A percentile compares a stretch with the other conserved stretches of the same genome.
Evolutionary conservation across 92 coral and sea anemone species (phyloP).

Genomic region (Montipora capitata): DNA sequence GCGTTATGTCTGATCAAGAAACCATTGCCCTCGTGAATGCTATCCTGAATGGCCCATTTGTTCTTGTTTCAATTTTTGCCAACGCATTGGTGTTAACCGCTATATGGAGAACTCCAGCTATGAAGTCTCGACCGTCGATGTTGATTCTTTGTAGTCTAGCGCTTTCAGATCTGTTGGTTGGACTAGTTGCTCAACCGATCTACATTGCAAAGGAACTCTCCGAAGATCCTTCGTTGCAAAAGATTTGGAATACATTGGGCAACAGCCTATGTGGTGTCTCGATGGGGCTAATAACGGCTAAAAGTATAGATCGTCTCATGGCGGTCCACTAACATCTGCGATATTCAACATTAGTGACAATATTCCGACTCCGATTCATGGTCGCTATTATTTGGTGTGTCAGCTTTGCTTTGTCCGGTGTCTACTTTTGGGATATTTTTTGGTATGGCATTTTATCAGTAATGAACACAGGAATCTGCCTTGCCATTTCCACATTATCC

Average conservation of each 20-base stretch:
- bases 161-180: constrained; percentile 38
- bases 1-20: constrained; percentile 4
- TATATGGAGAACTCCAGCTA: constrained; percentile 3
- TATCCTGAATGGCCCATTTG: background rate
- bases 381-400: constrained; percentile 8
- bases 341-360: constrained; percentile 31
- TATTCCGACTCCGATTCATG: background rate
- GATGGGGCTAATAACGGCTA: background rate
- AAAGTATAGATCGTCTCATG: constrained; percentile 29
- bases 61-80: constrained; percentile 9
- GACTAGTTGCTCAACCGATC: constrained; percentile 20
- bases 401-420: background rate
- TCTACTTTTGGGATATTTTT: constrained; percentile 11
- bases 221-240: background rate
- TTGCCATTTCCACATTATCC: constrained; percentile 6
- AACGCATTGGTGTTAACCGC: constrained; percentile 25
- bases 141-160: constrained; percentile 21
- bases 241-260: background rate
- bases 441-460: background rate
- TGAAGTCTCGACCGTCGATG: background rate
- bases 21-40: constrained; percentile 1
- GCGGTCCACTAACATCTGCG: constrained; percentile 39
- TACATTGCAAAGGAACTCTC: background rate
- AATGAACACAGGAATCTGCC: constrained; percentile 4
- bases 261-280: constrained; percentile 1